Evolutionary conservation across 2,797 vertebrate genomes (phyloP), one percentile per base, ranked within the genome.

Genomic region (Hemitrygon akajei): DNA sequence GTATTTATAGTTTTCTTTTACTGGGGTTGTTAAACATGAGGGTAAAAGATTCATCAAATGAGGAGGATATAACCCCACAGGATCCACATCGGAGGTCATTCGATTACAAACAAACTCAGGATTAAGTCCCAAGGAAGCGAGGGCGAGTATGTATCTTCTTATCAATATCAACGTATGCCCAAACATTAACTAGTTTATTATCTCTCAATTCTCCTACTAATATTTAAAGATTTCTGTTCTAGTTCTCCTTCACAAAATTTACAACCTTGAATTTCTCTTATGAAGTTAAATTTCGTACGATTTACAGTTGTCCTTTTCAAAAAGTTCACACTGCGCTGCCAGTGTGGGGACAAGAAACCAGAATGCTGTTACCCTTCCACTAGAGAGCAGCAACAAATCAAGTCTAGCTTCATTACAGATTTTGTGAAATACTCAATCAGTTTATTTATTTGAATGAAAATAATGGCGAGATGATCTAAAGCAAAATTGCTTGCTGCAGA

Each of bases 301-400:
- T 89, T 66, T 37, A 60, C n/a, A 66, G 20, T 18, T 9, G 1
- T 63, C 14, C 11, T 66, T 34, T 66, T 5, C 60, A 87, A 66
- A 0, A 3, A 71, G 63, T 71, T 37, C 63, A 91, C 6, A 91
- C 66, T 40, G n/a, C 25, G 12, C 87, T 71, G 87, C 69, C 40
- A 10, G 34, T 73, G 69, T 25, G n/a, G n/a, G 56, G 16, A 20
- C 37, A 34, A 37, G 22, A 37, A 71, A 34, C 25, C 27, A 37
- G 9, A 69, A 47, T 93, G 27, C 12, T 16, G 22, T 7, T 30
- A 14, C 40, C 37, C 47, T 30, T 75, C 71, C 91, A 93, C 91
- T 76, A 93, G 91, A 93, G 91, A 93, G 91, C 91, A 93, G 71
- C 40, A 93, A 37, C 69, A 47, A 93, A n/a, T 93, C 91, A 30